Base-by-base conservation (phyloP, 2,113 vertebrate genomes). In the Atlantisia rogersi region DNA sequence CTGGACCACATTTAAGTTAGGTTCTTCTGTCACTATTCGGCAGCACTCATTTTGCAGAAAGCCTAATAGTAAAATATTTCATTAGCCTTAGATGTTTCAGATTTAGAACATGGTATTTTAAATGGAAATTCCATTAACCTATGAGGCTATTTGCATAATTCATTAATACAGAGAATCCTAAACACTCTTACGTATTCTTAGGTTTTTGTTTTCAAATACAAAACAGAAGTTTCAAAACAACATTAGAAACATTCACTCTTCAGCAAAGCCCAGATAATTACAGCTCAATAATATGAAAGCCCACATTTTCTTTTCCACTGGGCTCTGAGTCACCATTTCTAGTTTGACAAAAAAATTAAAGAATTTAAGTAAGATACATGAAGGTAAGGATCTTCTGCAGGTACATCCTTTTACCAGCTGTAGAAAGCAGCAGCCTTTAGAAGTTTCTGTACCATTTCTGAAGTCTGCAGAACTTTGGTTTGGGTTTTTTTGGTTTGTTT, bases 141-240 rank as follows among this genome's bases (percentile, higher is more conserved):
- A 62, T 55, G 74, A 88, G 9, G 3, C 4, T 50, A 19, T 37
- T 12, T 56, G 19, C 31, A 26, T 60, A 74, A 58, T 28, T 70
- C 12, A 53, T 16, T 0, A 65, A 70, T 55, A 11, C 50, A 90
- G 67, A 77, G 29, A 73, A 65, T 14, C 4, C 28, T 29, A 55
- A 55, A 56, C 19, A 22, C 0, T 0, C n/a, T 52, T 32, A 11
- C 0, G 3, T 18, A 20, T 29, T 31, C 25, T 56, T 28, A 9
- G 2, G 7, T 11, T 22, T 73, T 84, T 42, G 11, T 29, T 62
- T 92, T 78, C 42, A 12, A 56, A 39, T 6, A 48, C 4, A 88
- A 68, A 60, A n/a, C 3, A 6, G 2, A 62, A 31, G 25, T 29
- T 94, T 32, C 55, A 82, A 77, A 52, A 15, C 20, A 46, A 7